Base-by-base conservation (phyloP, 2,797 vertebrate species). In the Myotis findleyi region DNA sequence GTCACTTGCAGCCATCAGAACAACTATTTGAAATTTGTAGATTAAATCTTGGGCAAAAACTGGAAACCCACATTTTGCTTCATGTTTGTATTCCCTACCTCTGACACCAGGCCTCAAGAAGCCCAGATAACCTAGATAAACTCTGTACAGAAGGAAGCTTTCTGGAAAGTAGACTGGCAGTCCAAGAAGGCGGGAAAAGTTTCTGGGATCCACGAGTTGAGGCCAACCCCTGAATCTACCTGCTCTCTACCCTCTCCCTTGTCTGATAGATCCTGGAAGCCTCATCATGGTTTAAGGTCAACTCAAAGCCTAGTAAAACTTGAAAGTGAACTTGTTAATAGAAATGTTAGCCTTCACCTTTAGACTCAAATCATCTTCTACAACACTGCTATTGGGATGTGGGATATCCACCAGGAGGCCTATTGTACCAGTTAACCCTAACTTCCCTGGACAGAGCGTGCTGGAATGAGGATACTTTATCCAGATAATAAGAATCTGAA, bases 291-390 rank as follows among this genome's bases (percentile, higher is more conserved):
- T 64, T 89, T 64, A 41, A 27, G 14, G 27, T 44, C 17, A 16
- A 44, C 9, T 93, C n/a, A 75, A 51, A 33, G 44, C n/a, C 30
- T 77, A 62, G 2, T 33, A 76, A 64, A 6, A 76, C 41, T 76
- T 88, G 5, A 77, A 85, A 53, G 38, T 55, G n/a, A 71, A 83
- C 3, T 20, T 36, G 83, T 87, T 92, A 59, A 25, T n/a, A 73
- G 33, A 89, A 20, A 36, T 82, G 23, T 33, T 36, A 73, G 11
- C 21, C 36, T 86, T 87, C 83, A 20, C 4, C 10, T 62, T 87
- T 7, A 73, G 3, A 36, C 11, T 0, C n/a, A 80, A 47, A 38
- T 75, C 17, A 8, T 77, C 36, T 62, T 30, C 49, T 64, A 4
- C 20, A 6, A 57, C 3, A 71, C 10, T 87, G 7, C 8, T 68